Base-by-base conservation (phyloP, 2,888 invertebrate species). In the Aromia moschata region DNA sequence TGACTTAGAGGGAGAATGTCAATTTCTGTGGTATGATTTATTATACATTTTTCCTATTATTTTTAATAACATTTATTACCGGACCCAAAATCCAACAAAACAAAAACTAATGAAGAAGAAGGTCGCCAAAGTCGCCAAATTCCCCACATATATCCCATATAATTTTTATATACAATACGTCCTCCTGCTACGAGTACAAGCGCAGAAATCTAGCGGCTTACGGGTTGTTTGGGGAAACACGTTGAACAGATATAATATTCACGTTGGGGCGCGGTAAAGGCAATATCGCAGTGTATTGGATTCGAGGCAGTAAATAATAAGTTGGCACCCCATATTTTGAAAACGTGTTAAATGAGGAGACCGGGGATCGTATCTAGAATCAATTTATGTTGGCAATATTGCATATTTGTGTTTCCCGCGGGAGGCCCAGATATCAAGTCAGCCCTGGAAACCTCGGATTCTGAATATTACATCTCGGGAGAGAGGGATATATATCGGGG, bases 361-460 rank as follows among this genome's bases (percentile, higher is more conserved):
- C 73, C 67, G 71, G 74, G 74, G 74, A 76, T 73, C 75, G 77
- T 76, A 79, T 79, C 78, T 74, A 75, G 77, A 79, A 80, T 80
- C 80, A 79, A 80, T 80, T 80, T 80, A 79, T 80, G 79, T 76
- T 76, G 77, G 79, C 77, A 77, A 78, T 79, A 80, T 80, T 79
- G 78, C 80, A 79, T 79, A 80, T 80, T 80, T 80, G 80, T 80
- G 80, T 75, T 74, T 78, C 80, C 79, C 79, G 70, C 67, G 78
- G 70, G 79, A 77, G 69, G 65, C 67, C 74, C 73, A 73, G 70
- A 76, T 76, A 77, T 75, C 74, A 74, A 74, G 73, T 64, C 70
- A 64, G 56, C 63, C 38, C 60, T 61, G 63, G 56, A 65, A 75
- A 74, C 74, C 73, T 70, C 72, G 67, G 73, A 72, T 62, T 30